Conservation (phyloP, 2,888 invertebrate genomes). For the Agriotes lineatus region DNA sequence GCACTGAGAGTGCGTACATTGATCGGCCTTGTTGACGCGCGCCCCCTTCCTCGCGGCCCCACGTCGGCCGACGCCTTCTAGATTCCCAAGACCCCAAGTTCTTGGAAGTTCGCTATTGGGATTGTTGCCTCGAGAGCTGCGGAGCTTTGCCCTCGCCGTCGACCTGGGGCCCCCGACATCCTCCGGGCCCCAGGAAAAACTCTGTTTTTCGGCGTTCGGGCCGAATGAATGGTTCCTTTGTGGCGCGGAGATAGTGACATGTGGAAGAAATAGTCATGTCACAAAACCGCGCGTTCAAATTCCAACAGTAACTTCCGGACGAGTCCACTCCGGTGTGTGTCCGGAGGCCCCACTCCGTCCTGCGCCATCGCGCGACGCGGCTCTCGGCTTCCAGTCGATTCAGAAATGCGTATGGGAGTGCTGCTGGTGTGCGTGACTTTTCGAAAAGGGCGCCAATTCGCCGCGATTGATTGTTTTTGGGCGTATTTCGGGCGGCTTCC, state of each 20-base stretch:
- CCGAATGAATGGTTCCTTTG: slow-evolving; percentile 3
- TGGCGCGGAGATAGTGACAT: slow-evolving; percentile 6
- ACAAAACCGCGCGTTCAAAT: slow-evolving; percentile 43
- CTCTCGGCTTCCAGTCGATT: slow-evolving; percentile 40
- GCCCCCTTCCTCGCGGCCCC: slow-evolving; percentile 26
- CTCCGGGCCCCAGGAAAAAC: no score
- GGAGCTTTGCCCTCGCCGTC: background rate
- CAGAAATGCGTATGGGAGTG: slow-evolving; percentile 32
- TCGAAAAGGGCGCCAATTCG: slow-evolving; percentile 42
- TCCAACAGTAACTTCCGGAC: slow-evolving; percentile 46
- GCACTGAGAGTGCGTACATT: slow-evolving; percentile 39
- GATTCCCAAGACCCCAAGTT: slow-evolving; percentile 28
- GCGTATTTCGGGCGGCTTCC: background rate
- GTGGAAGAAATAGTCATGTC: slow-evolving; percentile 35
- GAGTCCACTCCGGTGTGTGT: slow-evolving; percentile 50
- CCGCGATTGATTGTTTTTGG: slow-evolving; percentile 26
- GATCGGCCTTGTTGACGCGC: slow-evolving; percentile 37
- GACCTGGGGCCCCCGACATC: background rate
- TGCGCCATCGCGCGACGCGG: slow-evolving; percentile 38
- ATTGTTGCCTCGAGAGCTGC: background rate
- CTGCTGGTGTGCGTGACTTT: slow-evolving; percentile 25
- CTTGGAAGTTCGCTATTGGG: slow-evolving; percentile 18
- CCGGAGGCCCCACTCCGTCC: slow-evolving; percentile 34
- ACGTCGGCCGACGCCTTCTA: slow-evolving; percentile 31
- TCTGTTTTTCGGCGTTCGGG: background rate